Conservation (phyloP, 2,888 invertebrate genomes). For the Steinernema scapterisci region DNA sequence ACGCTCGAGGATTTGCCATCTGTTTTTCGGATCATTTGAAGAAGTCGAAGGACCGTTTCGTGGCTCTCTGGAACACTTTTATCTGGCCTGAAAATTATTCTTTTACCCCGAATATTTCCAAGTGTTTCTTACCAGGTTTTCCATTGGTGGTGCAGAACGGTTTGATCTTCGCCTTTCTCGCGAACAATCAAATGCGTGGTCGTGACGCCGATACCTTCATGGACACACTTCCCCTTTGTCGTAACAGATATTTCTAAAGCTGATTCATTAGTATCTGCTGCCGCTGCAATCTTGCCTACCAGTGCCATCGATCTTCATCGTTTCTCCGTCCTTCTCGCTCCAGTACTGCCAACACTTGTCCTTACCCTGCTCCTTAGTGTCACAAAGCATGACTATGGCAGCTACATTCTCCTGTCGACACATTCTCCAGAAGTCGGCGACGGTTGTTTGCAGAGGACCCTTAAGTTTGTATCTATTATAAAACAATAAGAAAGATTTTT, state of each 20-base stretch:
- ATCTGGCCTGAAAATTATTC: not conserved
- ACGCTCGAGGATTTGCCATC: not conserved
- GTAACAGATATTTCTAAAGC: not conserved
- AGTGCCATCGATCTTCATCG: slow-evolving; percentile 5
- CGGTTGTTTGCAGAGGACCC: not conserved
- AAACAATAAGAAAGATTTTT: not conserved
- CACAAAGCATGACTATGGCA: not conserved
- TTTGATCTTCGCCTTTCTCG: slow-evolving; percentile 15
- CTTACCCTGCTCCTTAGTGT: slow-evolving; percentile 16
- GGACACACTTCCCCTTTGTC: slow-evolving; percentile 15
- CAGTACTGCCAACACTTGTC: slow-evolving; percentile 19
- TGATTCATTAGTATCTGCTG: not conserved
- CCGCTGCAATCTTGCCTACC: not conserved
- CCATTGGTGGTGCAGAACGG: slow-evolving; percentile 3
- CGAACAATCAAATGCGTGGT: not conserved
- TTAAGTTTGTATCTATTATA: not conserved
- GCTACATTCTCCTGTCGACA: not conserved
- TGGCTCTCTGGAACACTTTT: slow-evolving; percentile 4
- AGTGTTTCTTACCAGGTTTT: slow-evolving; percentile 7
- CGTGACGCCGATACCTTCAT: slow-evolving; percentile 5
- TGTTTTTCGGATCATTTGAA: not conserved
- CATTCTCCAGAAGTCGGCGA: slow-evolving; percentile 25
- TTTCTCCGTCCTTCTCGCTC: slow-evolving; percentile 9
- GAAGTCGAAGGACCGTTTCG: not conserved
- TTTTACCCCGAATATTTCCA: not conserved